phyloP scores from a whole-genome alignment of 92 coral and sea anemone genomes.

The Phenganax stokvisi region DNA sequence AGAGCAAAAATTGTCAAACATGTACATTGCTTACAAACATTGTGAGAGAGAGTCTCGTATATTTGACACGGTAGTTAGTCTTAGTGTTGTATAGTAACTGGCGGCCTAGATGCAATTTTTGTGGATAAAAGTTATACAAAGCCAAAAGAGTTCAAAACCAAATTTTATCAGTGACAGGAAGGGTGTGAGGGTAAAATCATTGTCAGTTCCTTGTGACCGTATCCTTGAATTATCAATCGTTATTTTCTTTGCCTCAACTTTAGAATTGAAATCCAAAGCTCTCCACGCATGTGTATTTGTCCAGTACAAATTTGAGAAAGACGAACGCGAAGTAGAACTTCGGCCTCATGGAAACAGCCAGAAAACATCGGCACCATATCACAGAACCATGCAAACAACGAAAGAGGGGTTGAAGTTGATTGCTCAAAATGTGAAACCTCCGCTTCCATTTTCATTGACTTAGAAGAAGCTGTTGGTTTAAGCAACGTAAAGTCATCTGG shows the following conservation, averaged over 20 bases:
- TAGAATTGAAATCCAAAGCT: slow-evolving; percentile 2
- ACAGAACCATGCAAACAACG: slow-evolving; percentile 44
- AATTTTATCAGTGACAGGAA: too few relatives aligned
- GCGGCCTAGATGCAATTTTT: too few relatives aligned
- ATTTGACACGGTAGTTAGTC: too few relatives aligned
- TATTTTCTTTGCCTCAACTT: not conserved
- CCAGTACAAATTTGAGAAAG: slow-evolving; percentile 45
- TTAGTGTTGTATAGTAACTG: too few relatives aligned
- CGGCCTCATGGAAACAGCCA: slow-evolving; percentile 40
- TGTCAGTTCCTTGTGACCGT: too few relatives aligned
- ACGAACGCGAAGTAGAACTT: slow-evolving; percentile 45
- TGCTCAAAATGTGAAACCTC: not conserved
- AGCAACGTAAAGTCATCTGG: slow-evolving; percentile 16
- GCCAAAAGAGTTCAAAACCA: too few relatives aligned
- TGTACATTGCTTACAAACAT: too few relatives aligned
- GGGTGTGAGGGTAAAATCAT: too few relatives aligned
- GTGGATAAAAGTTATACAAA: too few relatives aligned
- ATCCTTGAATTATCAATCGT: too few relatives aligned
- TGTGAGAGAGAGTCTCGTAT: too few relatives aligned
- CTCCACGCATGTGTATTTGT: slow-evolving; percentile 37
- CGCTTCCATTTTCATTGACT: slow-evolving; percentile 5
- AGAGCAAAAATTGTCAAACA: too few relatives aligned
- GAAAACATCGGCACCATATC: slow-evolving; percentile 25
- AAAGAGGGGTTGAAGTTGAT: slow-evolving; percentile 30
- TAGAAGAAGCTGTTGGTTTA: slow-evolving; percentile 15